Evolutionary conservation across 2,888 invertebrate genomes (phyloP).

Genomic region (Lithosia quadra): DNA sequence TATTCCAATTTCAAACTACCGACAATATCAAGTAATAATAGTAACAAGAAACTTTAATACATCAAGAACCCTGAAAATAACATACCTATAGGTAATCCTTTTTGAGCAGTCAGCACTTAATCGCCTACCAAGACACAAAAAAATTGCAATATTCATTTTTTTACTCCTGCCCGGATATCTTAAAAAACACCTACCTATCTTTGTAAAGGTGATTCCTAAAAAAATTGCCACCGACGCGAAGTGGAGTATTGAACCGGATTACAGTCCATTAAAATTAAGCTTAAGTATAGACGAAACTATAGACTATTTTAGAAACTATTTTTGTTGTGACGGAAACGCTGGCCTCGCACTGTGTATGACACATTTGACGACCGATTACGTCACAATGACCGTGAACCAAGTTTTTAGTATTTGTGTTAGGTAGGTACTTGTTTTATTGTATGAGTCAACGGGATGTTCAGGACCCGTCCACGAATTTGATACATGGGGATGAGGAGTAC

Average conservation of each 20-base stretch:
- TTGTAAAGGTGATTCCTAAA: background rate
- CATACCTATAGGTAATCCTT: too few species aligned
- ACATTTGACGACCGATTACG: conserved; percentile 37
- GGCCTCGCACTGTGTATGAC: conserved; percentile 61
- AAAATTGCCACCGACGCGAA: background rate
- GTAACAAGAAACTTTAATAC: too few species aligned
- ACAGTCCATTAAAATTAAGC: background rate
- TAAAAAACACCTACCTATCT: background rate
- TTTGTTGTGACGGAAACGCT: conserved; percentile 52
- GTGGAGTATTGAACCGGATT: background rate
- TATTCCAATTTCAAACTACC: too few species aligned
- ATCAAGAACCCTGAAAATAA: too few species aligned
- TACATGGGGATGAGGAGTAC: background rate
- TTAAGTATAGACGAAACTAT: conserved; percentile 1
- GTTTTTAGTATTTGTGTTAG: background rate
- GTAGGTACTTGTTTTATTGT: background rate
- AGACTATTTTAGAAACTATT: too few species aligned
- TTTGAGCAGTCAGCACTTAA: too few species aligned
- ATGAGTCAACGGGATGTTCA: conserved; percentile 12
- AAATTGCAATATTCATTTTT: background rate
- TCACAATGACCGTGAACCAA: conserved; percentile 5
- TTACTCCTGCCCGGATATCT: background rate
- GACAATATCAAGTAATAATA: too few species aligned
- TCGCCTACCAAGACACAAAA: background rate
- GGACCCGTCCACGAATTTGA: background rate